Evolutionary conservation across 2,797 vertebrate species (phyloP).

Genomic region (Sylvilagus floridanus): DNA sequence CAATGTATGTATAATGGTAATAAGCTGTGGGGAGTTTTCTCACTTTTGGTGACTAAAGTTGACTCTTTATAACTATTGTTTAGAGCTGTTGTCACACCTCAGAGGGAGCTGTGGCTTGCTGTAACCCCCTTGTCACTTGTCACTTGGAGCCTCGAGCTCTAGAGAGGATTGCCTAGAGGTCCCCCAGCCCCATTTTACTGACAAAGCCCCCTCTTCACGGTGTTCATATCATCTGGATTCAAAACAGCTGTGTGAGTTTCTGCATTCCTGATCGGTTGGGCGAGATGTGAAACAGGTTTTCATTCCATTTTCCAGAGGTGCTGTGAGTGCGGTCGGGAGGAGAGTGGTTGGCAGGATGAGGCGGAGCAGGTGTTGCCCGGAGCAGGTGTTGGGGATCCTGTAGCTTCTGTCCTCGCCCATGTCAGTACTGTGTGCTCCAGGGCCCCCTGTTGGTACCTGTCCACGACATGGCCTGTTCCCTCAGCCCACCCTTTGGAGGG

Average conservation of each 20-base stretch:
- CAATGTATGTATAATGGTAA: rapidly evolving
- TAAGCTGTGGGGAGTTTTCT: not conserved
- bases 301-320: not conserved
- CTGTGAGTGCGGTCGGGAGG: rapidly evolving
- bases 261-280: not conserved
- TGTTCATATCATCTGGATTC: not conserved
- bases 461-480: too few relatives aligned
- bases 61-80: too few relatives aligned
- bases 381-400: too few relatives aligned
- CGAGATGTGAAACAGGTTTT: not conserved
- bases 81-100: not conserved
- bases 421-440: too few relatives aligned
- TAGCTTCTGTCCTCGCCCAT: too few relatives aligned
- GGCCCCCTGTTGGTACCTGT: too few relatives aligned
- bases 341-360: not conserved
- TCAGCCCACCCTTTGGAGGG: too few relatives aligned
- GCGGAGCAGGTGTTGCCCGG: too few relatives aligned
- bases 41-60: rapidly evolving
- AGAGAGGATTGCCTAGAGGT: not conserved
- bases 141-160: not conserved
- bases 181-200: not conserved
- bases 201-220: not conserved
- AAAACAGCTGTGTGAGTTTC: not conserved
- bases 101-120: not conserved
- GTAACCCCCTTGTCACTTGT: not conserved